These are phyloP conservation scores for Serilophus lunatus DNA, from an alignment of 2,113 vertebrate genomes.

Conservation along the genomic window DNA sequence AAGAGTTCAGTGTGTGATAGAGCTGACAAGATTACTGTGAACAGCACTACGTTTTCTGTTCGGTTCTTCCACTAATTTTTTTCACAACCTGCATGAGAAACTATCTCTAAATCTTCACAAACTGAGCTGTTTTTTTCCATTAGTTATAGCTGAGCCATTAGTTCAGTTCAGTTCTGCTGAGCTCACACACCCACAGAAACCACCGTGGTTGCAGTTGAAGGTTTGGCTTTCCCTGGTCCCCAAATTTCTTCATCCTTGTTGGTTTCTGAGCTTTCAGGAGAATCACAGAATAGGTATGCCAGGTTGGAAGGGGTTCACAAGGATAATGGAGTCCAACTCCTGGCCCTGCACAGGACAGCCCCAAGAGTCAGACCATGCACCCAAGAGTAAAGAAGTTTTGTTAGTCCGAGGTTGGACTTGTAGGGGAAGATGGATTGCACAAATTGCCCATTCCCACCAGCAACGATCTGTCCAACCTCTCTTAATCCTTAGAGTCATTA, in stretches of 20 bases:
- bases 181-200: neutral
- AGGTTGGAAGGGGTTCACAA: too few relatives aligned
- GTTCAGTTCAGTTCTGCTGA: neutral
- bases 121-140: neutral
- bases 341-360: too few relatives aligned
- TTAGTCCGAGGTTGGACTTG: neutral
- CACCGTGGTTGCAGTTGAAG: rapidly evolving
- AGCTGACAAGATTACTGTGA: neutral
- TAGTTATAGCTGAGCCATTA: neutral
- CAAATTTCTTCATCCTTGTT: rapidly evolving
- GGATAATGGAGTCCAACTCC: too few relatives aligned
- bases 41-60: neutral
- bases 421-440: neutral
- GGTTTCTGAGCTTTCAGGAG: neutral
- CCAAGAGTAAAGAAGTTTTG: neutral
- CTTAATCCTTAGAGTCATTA: rapidly evolving
- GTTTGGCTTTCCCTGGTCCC: rapidly evolving
- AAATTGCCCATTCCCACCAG: rapidly evolving
- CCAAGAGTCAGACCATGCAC: too few relatives aligned
- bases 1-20: neutral
- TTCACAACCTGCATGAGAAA: neutral
- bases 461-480: rapidly evolving
- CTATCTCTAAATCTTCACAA: neutral
- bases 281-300: too few relatives aligned
- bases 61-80: neutral